A percentile compares a stretch with the other conserved stretches of the same genome.
phyloP scores from a whole-genome alignment of 1,140 invertebrate species.

The Microplitis demolitor region DNA sequence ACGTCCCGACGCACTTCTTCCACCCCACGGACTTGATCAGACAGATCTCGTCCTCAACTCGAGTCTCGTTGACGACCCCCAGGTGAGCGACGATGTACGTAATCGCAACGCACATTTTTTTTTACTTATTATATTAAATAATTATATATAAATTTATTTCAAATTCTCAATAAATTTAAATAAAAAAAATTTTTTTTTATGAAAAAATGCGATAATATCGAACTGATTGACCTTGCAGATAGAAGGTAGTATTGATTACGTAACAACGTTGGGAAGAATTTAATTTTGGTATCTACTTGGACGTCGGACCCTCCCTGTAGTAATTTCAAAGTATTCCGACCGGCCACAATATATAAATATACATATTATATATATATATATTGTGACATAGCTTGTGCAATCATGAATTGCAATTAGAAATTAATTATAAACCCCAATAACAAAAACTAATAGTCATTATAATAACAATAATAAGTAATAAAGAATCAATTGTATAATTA shows the following conservation, averaged over 20 bases:
- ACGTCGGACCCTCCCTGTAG: neutral
- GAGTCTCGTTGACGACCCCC: slow-evolving; percentile 62
- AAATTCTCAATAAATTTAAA: neutral
- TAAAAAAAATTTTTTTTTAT: neutral
- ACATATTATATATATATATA: neutral
- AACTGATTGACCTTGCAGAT: slow-evolving; percentile 3
- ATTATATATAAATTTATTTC: neutral
- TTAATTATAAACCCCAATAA: too few species aligned
- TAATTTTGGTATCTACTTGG: slow-evolving; percentile 26
- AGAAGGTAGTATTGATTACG: slow-evolving; percentile 14
- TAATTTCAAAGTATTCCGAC: slow-evolving; percentile 19
- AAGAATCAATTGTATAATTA: too few species aligned
- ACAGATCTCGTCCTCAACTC: slow-evolving; percentile 59
- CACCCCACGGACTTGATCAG: slow-evolving; percentile 61
- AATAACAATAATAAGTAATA: too few species aligned
- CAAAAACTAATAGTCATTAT: neutral
- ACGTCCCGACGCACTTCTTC: slow-evolving; percentile 67
- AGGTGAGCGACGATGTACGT: slow-evolving; percentile 63
- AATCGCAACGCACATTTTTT: slow-evolving; percentile 48
- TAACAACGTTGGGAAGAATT: slow-evolving; percentile 28
- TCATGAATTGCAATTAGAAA: too few species aligned
- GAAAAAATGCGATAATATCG: slow-evolving; percentile 25
- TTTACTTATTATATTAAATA: slow-evolving; percentile 14
- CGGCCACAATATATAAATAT: neutral
- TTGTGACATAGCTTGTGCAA: too few species aligned